Evolutionary conservation across 2,113 vertebrate genomes (phyloP), one percentile per base, ranked within the genome.

Genomic region (Fregetta grallaria): DNA sequence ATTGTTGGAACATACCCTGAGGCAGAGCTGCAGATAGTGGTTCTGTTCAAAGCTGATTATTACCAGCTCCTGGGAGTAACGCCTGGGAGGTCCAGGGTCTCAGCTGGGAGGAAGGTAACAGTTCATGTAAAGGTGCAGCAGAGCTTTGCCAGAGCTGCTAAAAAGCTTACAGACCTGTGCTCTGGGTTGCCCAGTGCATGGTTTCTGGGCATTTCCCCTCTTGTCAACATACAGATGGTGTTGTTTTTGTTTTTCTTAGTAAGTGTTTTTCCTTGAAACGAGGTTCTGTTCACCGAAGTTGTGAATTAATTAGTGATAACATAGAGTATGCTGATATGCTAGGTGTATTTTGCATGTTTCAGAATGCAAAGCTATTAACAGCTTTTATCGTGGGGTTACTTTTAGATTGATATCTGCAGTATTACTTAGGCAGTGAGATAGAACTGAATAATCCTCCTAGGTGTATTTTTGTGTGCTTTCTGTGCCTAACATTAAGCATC

Each of bases 321-420:
- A 40, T 34, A 65, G 32, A 38, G 9, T 75, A 23, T 81, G 44
- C 58, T 94, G 38, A 84, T 73, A n/a, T 7, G 15, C 27, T 44
- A 15, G 34, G 14, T 88, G 42, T 79, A 65, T 88, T 82, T 84
- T 95, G 70, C 85, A 67, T 82, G 80, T 76, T 93, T 88, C 53
- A 62, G 88, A 72, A 75, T 56, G 66, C 76, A 92, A 88, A 94
- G 56, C 49, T 75, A 25, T 85, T 89, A 97, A 92, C 70, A 87
- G 40, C 27, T 87, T 89, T 92, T 71, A 27, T 78, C 26, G 11
- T 17, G 40, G 10, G 25, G 15, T 91, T 76, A 59, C 45, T 45
- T 89, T 82, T 66, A 50, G n/a, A 34, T 50, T 50, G 70, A 2
- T 62, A 45, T 30, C 32, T 90, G 42, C 45, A 47, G 21, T 66